phyloP scores from a whole-genome alignment of 2,113 vertebrate genomes.

The Tinamus guttatus region DNA sequence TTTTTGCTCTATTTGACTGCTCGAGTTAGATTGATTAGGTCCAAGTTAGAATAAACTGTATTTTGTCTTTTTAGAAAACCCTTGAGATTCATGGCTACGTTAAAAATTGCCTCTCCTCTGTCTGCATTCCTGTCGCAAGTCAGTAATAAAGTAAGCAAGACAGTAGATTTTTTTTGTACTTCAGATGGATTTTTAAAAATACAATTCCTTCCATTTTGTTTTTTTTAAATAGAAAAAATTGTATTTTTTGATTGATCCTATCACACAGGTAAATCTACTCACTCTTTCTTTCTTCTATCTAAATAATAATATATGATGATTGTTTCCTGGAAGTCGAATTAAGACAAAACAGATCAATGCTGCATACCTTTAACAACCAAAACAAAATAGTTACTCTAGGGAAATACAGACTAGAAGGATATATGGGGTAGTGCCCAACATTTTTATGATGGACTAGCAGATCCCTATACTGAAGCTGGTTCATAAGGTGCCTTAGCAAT shows the following conservation, averaged over 20 bases:
- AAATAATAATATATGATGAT: neutral
- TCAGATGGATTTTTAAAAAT: neutral
- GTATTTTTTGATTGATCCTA: neutral
- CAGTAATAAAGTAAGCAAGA: neutral
- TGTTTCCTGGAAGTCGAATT: neutral
- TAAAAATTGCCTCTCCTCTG: neutral
- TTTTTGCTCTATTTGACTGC: neutral
- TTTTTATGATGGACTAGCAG: neutral
- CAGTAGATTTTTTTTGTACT: neutral
- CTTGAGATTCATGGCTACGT: neutral
- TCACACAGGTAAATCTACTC: neutral
- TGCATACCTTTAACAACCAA: neutral
- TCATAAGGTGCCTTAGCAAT: neutral
- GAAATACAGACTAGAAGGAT: neutral
- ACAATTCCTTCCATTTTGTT: neutral
- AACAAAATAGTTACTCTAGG: neutral
- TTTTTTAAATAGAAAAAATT: rapidly evolving
- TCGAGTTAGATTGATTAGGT: neutral
- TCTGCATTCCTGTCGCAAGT: neutral
- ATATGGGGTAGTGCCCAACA: neutral
- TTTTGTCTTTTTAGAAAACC: neutral
- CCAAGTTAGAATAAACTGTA: neutral
- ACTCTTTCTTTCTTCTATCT: neutral
- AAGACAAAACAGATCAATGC: neutral
- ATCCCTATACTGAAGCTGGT: neutral